Base-by-base conservation (phyloP, 2,797 vertebrate genomes). In the Intellagama lesueurii region DNA sequence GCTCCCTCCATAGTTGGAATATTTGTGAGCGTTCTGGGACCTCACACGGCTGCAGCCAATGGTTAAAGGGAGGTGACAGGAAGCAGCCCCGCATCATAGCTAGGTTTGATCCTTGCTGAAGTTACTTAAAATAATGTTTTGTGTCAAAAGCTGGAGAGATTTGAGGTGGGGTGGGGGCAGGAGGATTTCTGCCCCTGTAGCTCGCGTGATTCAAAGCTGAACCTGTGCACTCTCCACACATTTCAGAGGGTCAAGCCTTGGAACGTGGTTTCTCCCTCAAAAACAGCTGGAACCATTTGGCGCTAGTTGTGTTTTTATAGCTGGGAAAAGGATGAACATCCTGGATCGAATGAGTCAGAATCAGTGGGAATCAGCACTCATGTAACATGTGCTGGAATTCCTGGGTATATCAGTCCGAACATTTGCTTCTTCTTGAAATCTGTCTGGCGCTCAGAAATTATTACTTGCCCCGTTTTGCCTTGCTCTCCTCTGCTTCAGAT, bases 401-500 rank as follows among this genome's bases (percentile, higher is more conserved):
- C 1, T 17, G n/a, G 35, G 73, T 52, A 47, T 26, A 32, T 2
- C 1, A 32, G 5, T 69, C 26, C 1, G 17, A 81, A 26, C 1
- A 2, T 22, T 56, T 56, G 7, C 35, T 49, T 11, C 24, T 44
- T 24, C 30, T 30, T 28, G 14, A 4, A 66, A 77, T 69, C 47
- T 83, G 90, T 79, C 81, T 35, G 56, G 85, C 88, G 49, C 89
- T 26, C 75, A 1, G 2, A 26, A 40, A 49, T 7, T 2, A 40
- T 75, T 32, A 47, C 64, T 75, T 75, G 35, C 11, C 49, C 49
- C 80, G 7, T 80, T 44, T 11, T n/a, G 52, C 44, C 52, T 26
- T 66, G 30, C 47, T 69, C 6, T 24, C 72, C 89, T 81, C 86
- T 84, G 70, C 84, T 60, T 87, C 88, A 99, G 98, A 99, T 93